phyloP scores from a whole-genome alignment of 2,113 vertebrate genomes.

The Pterocles burchelli region DNA sequence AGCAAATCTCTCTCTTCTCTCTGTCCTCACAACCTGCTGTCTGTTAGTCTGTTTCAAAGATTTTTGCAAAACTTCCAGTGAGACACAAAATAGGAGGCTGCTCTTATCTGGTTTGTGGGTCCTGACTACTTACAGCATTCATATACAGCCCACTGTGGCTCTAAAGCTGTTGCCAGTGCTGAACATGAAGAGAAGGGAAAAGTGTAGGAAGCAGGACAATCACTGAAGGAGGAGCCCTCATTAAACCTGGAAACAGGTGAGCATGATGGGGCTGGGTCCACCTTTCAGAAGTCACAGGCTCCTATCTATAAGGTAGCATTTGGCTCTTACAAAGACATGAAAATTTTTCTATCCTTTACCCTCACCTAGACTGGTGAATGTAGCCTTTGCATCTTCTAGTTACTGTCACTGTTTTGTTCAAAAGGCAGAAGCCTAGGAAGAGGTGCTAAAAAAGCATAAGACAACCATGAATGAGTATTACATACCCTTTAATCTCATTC shows the following conservation, averaged over 20 bases:
- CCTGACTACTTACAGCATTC: not conserved
- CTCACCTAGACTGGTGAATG: not conserved
- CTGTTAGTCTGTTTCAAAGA: not conserved
- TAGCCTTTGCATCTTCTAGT: not conserved
- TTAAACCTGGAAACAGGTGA: not conserved
- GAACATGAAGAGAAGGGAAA: not conserved
- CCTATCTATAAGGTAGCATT: not conserved
- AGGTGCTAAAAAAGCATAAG: not conserved
- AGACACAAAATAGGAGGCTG: not conserved
- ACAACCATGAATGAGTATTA: not conserved
- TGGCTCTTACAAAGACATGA: not conserved
- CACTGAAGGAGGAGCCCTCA: not conserved
- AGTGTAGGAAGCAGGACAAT: not conserved
- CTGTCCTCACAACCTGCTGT: not conserved
- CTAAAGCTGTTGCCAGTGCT: not conserved
- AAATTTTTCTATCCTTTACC: not conserved
- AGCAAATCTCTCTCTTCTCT: not conserved
- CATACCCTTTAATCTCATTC: not conserved
- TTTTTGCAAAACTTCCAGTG: not conserved
- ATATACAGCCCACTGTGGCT: not conserved
- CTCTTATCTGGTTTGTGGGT: not conserved
- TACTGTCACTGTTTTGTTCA: not conserved
- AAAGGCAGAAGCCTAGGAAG: not conserved
- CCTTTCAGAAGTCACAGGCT: not conserved
- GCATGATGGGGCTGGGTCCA: not conserved